Conservation (phyloP, 2,113 vertebrate species). For the Trachemys scripta region DNA sequence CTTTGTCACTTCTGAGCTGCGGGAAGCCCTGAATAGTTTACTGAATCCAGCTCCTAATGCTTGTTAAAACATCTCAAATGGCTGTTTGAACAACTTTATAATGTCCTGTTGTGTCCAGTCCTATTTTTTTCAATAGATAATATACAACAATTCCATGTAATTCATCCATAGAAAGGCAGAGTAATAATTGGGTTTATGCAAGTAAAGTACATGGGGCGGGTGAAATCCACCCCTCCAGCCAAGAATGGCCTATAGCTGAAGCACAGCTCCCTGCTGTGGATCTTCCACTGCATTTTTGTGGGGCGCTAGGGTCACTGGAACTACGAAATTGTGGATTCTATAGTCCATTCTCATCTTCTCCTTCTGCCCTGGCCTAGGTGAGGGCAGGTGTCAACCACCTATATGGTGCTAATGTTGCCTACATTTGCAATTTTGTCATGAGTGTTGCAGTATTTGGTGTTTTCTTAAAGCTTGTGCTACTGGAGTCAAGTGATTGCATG, state of each 20-base stretch:
- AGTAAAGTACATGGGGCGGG: not conserved
- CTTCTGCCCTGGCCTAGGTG: not conserved
- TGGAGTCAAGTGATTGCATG: not conserved
- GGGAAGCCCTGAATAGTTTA: not conserved
- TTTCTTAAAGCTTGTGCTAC: not conserved
- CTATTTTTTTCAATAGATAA: not conserved
- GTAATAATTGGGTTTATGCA: too few species aligned
- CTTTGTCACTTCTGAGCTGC: not conserved
- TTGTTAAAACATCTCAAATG: not conserved
- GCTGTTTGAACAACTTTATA: not conserved
- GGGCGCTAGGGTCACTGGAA: fast-evolving
- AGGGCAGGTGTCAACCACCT: not conserved
- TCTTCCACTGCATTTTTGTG: fast-evolving
- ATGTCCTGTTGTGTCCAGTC: not conserved
- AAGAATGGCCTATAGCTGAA: not conserved
- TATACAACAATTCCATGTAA: not conserved
- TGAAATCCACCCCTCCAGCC: not conserved
- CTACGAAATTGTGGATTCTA: not conserved
- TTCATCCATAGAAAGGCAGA: not conserved
- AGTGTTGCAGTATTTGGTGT: not conserved
- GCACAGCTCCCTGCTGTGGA: not conserved
- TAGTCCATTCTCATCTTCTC: not conserved
- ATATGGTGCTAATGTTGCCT: not conserved
- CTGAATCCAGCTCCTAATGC: not conserved
- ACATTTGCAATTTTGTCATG: not conserved